Conservation (phyloP, 2,888 invertebrate genomes). For the Hirtodrosophila alboralis region DNA sequence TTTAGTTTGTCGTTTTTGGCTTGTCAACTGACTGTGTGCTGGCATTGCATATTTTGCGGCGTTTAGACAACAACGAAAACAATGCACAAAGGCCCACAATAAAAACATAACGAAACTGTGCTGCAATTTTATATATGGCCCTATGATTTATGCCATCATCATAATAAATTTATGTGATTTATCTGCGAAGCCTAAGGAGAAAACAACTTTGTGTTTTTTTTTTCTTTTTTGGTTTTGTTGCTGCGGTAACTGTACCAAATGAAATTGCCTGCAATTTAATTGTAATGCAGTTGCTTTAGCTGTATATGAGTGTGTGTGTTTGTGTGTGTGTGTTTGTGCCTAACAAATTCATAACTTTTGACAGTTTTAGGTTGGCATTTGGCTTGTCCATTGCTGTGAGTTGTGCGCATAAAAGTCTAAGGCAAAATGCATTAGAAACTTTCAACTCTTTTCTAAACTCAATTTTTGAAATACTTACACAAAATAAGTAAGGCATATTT, state of each 20-base stretch:
- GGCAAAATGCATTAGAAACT: neutral
- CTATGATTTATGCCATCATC: slow-evolving; percentile 83
- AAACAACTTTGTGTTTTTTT: too few relatives aligned
- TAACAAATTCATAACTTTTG: slow-evolving; percentile 71
- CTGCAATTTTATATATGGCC: slow-evolving; percentile 67
- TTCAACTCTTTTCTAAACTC: too few relatives aligned
- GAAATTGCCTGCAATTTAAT: slow-evolving; percentile 47
- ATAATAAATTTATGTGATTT: slow-evolving; percentile 84
- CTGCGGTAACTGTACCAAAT: slow-evolving; percentile 43
- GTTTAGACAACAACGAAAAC: slow-evolving; percentile 67
- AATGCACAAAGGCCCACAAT: slow-evolving; percentile 47
- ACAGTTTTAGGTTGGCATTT: slow-evolving; percentile 68
- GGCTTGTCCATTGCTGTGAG: slow-evolving; percentile 24
- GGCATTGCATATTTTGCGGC: slow-evolving; percentile 72
- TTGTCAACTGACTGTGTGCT: slow-evolving; percentile 54
- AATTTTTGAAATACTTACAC: too few relatives aligned
- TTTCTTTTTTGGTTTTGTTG: slow-evolving; percentile 19
- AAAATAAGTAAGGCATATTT: too few relatives aligned
- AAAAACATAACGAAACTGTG: slow-evolving; percentile 17
- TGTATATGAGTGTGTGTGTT: slow-evolving; percentile 4
- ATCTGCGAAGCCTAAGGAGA: slow-evolving; percentile 62
- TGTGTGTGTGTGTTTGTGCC: slow-evolving; percentile 12
- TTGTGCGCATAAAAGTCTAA: slow-evolving; percentile 20
- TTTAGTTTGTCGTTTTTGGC: slow-evolving; percentile 1
- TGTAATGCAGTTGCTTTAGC: slow-evolving; percentile 37